Evolutionary conservation across 2,113 vertebrate species (phyloP).

Genomic region (Aphyosemion australe): DNA sequence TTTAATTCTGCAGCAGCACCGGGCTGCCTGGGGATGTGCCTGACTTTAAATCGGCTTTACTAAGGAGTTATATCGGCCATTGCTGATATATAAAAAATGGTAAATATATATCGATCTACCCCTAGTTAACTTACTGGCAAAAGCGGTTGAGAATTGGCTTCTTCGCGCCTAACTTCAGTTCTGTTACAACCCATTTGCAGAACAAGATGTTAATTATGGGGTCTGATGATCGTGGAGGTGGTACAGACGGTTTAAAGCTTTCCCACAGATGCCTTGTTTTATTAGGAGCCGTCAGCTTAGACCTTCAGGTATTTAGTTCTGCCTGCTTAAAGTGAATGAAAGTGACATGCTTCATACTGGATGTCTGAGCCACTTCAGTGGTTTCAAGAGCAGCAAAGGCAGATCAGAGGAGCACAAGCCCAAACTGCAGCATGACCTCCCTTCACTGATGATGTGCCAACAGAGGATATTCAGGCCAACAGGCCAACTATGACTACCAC

Average conservation of each 20-base stretch:
- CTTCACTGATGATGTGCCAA: conserved; percentile 46
- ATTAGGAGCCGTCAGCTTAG: conserved; percentile 8
- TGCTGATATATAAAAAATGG: too few species aligned
- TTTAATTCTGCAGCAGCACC: too few species aligned
- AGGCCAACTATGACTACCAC: conserved; percentile 21
- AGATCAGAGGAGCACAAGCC: conserved; percentile 12
- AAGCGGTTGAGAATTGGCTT: background rate
- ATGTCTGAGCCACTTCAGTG: conserved; percentile 20
- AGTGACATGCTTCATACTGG: conserved; percentile 14
- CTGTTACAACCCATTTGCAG: background rate
- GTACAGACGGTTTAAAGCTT: background rate
- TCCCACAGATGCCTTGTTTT: conserved; percentile 13
- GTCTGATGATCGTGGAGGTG: background rate
- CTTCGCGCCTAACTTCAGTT: background rate
- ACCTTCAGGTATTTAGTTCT: conserved; percentile 11
- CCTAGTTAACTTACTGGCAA: background rate
- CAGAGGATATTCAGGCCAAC: conserved; percentile 20
- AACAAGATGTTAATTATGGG: background rate
- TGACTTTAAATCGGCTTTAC: too few species aligned
- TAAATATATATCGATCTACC: too few species aligned
- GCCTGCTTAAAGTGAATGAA: conserved; percentile 41
- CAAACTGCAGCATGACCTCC: conserved; percentile 8
- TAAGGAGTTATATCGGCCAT: too few species aligned
- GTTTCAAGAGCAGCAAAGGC: background rate
- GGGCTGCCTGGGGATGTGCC: too few species aligned